Evolutionary conservation across 2,113 vertebrate genomes (phyloP), one percentile per base, ranked within the genome.

Genomic region (Paradoxurus hermaphroditus): DNA sequence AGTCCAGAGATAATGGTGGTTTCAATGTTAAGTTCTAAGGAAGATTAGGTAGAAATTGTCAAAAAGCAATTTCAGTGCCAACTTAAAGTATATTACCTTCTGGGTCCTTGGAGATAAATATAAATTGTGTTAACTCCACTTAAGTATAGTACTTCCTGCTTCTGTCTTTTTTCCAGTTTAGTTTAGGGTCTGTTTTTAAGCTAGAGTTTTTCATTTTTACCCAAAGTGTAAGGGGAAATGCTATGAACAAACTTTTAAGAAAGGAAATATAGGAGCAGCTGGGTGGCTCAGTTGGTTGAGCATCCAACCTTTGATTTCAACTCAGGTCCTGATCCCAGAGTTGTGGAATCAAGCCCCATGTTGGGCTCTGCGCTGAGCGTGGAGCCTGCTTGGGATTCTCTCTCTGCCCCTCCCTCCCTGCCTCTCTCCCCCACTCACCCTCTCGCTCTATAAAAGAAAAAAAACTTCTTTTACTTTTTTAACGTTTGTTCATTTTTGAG

Each of bases 21-120:
- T 88, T 94, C 34, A 41, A 25, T 82, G 87, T 65, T 49, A 93
- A 29, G 18, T 68, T 72, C 90, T 87, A 79, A 72, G 39, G 8
- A 29, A 53, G 23, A 93, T 95, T 67, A 89, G 36, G 4, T 29
- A 75, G 82, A 96, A 96, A 83, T 85, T 97, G 21, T 87, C 39
- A 81, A 73, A 96, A 94, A 63, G 41, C 23, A 90, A 63, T 95
- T 95, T 90, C 36, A 86, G 10, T 93, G 39, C 36, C 25, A 0
- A 13, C 46, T 95, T 92, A 92, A 95, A 94, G 31, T 75, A 93
- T 70, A 79, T 90, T 41, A 87, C 19, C 6, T 29, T 86, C 73
- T 94, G 6, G 12, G 46, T 96, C 70, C 34, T 81, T 87, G 96
- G 84, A 92, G 90, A 83, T 90, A 59, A 87, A 73, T 39, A 21